Evolutionary conservation across 2,797 vertebrate species (phyloP).

Genomic region (Ceyx erithaca): DNA sequence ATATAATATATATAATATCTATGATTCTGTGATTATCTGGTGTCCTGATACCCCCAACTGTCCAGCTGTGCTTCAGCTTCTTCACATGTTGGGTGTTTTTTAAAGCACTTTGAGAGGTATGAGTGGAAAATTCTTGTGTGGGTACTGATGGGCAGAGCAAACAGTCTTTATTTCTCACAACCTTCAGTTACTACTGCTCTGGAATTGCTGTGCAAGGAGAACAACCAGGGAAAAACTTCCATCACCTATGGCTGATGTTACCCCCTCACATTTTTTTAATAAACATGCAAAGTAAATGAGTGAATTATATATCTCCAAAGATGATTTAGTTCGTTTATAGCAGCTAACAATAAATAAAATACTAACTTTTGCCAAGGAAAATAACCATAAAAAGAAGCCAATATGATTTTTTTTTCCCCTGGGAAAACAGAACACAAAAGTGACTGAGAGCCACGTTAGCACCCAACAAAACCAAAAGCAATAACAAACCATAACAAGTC

Average conservation of each 20-base stretch:
- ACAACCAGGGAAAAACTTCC: not conserved
- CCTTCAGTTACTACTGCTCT: not conserved
- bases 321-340: not conserved
- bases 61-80: not conserved
- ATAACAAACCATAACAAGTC: slow-evolving; percentile 25
- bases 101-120: not conserved
- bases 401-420: not conserved
- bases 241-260: not conserved
- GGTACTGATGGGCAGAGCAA: not conserved
- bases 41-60: not conserved
- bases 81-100: not conserved
- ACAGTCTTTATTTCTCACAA: not conserved
- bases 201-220: not conserved
- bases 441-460: not conserved
- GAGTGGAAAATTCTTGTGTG: not conserved
- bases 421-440: not conserved
- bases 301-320: not conserved
- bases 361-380: not conserved
- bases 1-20: too few species aligned
- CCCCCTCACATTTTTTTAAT: not conserved
- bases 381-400: not conserved
- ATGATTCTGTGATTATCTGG: too few species aligned
- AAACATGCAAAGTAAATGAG: not conserved
- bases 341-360: slow-evolving; percentile 18
- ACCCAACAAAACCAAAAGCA: not conserved